Evolutionary conservation across 1,140 invertebrate genomes (phyloP).

Genomic region (Drosophila littoralis): DNA sequence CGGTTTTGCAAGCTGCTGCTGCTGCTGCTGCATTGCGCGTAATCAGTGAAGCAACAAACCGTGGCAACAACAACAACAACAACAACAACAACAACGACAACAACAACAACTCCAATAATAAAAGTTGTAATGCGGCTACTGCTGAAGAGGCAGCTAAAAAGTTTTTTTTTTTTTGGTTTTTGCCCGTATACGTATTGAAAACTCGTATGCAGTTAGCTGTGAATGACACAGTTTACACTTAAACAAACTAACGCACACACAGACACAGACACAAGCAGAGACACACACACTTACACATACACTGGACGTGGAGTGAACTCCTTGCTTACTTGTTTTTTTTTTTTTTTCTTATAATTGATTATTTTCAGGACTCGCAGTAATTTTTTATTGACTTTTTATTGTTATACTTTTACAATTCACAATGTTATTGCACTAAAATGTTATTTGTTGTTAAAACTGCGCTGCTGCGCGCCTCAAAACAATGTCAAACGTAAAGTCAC

Average conservation of each 20-base stretch:
- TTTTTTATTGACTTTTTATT: conserved; percentile 11
- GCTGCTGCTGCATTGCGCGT: conserved; percentile 75
- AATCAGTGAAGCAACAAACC: conserved; percentile 83
- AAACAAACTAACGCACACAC: conserved; percentile 44
- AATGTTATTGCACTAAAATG: neutral
- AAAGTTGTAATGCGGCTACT: conserved; percentile 40
- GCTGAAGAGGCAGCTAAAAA: conserved; percentile 55
- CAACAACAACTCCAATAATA: conserved; percentile 37
- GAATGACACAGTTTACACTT: conserved; percentile 78
- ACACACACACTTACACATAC: conserved; percentile 1
- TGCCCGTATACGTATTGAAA: conserved; percentile 45
- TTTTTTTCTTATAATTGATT: conserved; percentile 18
- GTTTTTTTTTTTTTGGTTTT: conserved; percentile 20
- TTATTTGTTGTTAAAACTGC: conserved; percentile 24
- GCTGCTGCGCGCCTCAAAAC: conserved; percentile 38
- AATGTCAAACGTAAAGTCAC: conserved; percentile 33
- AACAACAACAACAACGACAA: conserved; percentile 42
- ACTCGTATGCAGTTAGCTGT: conserved; percentile 71
- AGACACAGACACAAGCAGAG: conserved; percentile 21
- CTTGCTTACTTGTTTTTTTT: conserved; percentile 49
- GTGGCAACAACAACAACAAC: conserved; percentile 62
- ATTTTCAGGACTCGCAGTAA: conserved; percentile 20
- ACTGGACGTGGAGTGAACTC: conserved; percentile 18
- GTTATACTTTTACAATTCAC: conserved; percentile 29
- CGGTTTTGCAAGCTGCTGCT: conserved; percentile 68